A percentile compares a stretch with the other conserved stretches of the same genome.
Conservation (phyloP, 64 coral and sea anemone genomes). For the Platygyra sinensis region DNA sequence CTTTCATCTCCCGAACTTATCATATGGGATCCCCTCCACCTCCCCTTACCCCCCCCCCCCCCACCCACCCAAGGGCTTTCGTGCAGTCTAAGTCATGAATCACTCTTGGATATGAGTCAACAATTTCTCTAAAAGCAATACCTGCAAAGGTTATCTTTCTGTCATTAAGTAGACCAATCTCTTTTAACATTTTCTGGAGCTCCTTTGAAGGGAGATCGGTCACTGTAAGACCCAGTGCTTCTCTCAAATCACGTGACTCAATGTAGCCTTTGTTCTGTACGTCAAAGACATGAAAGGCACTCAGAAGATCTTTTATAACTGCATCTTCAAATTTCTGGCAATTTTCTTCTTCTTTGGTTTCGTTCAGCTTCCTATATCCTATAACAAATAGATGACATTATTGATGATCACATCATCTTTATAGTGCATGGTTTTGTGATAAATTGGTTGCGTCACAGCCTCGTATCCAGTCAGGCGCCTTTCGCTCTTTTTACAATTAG, state of each 20-base stretch:
- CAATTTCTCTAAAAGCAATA: neutral
- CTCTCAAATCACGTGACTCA: conserved; percentile 1
- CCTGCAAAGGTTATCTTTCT: neutral
- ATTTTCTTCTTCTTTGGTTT: neutral
- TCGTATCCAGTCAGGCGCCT: too few species aligned
- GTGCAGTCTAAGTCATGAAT: neutral
- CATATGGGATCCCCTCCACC: too few species aligned
- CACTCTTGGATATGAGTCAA: neutral
- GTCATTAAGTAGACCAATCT: neutral
- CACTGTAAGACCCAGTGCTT: neutral
- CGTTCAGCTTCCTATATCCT: neutral
- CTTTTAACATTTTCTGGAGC: neutral
- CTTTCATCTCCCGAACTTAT: too few species aligned
- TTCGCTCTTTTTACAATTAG: too few species aligned
- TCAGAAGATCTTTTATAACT: neutral
- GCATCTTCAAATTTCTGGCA: neutral
- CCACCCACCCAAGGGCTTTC: too few species aligned
- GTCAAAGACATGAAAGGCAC: neutral
- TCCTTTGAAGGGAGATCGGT: neutral
- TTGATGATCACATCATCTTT: too few species aligned
- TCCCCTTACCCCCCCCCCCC: too few species aligned
- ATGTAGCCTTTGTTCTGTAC: neutral
- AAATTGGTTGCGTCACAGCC: too few species aligned
- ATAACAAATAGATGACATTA: neutral
- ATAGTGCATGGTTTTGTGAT: too few species aligned